Conservation (phyloP, 2,797 vertebrate genomes). For the Myioborus miniatus region DNA sequence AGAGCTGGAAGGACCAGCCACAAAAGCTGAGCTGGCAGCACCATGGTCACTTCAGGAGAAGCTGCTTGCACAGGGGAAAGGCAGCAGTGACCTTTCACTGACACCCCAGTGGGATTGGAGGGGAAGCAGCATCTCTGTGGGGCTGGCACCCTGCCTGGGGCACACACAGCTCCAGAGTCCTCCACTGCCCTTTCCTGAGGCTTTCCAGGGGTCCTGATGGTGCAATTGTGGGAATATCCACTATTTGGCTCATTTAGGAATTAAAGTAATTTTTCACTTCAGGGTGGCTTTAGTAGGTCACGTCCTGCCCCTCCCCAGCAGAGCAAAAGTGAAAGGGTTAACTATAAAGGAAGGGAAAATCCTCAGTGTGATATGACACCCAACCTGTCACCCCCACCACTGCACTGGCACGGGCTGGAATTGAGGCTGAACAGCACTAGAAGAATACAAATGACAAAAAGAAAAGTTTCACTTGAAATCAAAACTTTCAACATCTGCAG, state of each 20-base stretch:
- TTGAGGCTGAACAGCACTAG: background rate
- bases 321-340: background rate
- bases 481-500: background rate
- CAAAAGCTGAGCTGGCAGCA: background rate
- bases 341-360: background rate
- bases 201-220: background rate
- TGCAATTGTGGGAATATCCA: background rate
- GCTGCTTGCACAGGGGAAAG: background rate
- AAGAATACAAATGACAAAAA: background rate
- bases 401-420: background rate
- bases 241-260: background rate
- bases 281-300: background rate
- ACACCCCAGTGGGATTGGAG: rapidly evolving
- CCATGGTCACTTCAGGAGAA: background rate
- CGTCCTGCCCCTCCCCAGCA: background rate
- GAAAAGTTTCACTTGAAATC: background rate
- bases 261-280: background rate
- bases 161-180: background rate
- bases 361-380: background rate
- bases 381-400: background rate
- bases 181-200: background rate
- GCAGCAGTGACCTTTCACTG: background rate
- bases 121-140: background rate
- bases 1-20: background rate
- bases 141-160: background rate